Percentiles rank a stretch among this genome's conserved stretches.
Conservation (phyloP, 1,140 invertebrate genomes). For the Drosophila simulans region DNA sequence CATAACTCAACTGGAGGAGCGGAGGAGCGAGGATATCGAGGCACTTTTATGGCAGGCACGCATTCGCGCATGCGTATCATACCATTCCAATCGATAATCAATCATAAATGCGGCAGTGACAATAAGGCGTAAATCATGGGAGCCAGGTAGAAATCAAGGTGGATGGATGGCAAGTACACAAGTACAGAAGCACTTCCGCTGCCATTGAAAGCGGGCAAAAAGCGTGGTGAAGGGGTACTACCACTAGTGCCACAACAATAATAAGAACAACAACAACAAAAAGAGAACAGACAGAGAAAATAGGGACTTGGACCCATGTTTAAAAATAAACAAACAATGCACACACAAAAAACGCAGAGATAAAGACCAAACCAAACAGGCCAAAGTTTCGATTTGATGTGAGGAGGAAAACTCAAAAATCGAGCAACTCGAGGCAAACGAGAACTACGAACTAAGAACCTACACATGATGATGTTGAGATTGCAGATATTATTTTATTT, state of each 20-base stretch:
- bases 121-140: conserved; percentile 79
- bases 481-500: conserved; percentile 81
- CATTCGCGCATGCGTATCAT: conserved; percentile 82
- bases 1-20: conserved; percentile 52
- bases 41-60: conserved; percentile 65
- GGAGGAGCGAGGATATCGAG: conserved; percentile 7
- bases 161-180: conserved; percentile 13
- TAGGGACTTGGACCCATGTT: conserved; percentile 56
- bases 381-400: conserved; percentile 55
- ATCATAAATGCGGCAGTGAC: conserved; percentile 82
- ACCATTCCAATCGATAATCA: conserved; percentile 83
- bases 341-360: conserved; percentile 41
- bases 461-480: conserved; percentile 78
- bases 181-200: conserved; percentile 60
- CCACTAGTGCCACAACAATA: conserved; percentile 5
- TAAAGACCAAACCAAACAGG: conserved; percentile 52
- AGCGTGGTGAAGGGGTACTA: conserved; percentile 11
- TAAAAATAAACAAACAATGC: conserved; percentile 81
- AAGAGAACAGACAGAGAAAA: conserved; percentile 13
- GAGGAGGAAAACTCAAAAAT: conserved; percentile 46
- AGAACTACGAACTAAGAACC: conserved; percentile 27
- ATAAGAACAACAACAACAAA: background rate
- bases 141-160: conserved; percentile 45
- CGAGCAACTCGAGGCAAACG: background rate
- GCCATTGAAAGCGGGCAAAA: conserved; percentile 62